phyloP scores from a whole-genome alignment of 2,797 vertebrate genomes.

The Leptoclinus maculatus region DNA sequence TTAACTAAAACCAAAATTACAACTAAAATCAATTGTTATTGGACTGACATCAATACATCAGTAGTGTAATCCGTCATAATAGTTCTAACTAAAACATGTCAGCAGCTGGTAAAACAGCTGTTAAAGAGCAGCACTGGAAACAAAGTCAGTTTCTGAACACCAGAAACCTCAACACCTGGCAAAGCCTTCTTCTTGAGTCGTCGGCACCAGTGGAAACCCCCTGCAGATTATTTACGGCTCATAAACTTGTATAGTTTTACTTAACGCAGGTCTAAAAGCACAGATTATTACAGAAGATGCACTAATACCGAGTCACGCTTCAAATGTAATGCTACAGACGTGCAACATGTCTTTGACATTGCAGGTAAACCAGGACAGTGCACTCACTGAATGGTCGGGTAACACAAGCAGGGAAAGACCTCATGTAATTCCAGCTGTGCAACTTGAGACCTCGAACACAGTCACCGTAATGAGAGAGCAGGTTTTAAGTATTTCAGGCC shows the following conservation, averaged over 20 bases:
- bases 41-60: neutral
- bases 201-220: neutral
- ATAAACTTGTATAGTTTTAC: neutral
- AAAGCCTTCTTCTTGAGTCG: neutral
- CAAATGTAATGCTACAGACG: neutral
- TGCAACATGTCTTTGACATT: neutral
- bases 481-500: constrained; percentile 24
- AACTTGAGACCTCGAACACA: constrained; percentile 22
- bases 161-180: constrained; percentile 6
- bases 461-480: constrained; percentile 54
- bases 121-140: neutral
- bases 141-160: neutral
- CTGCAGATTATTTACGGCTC: neutral
- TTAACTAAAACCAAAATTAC: neutral
- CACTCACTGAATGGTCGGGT: neutral
- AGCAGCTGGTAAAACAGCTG: neutral
- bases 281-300: neutral
- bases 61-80: neutral
- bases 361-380: constrained; percentile 2
- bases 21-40: neutral
- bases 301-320: neutral
- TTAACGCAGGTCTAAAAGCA: neutral
- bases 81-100: neutral
- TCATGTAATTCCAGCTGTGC: constrained; percentile 41
- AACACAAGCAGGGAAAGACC: constrained; percentile 10